A percentile compares a stretch with the other conserved stretches of the same genome.
phyloP scores from a whole-genome alignment of 2,797 vertebrate genomes.

The Liparis tanakae region DNA sequence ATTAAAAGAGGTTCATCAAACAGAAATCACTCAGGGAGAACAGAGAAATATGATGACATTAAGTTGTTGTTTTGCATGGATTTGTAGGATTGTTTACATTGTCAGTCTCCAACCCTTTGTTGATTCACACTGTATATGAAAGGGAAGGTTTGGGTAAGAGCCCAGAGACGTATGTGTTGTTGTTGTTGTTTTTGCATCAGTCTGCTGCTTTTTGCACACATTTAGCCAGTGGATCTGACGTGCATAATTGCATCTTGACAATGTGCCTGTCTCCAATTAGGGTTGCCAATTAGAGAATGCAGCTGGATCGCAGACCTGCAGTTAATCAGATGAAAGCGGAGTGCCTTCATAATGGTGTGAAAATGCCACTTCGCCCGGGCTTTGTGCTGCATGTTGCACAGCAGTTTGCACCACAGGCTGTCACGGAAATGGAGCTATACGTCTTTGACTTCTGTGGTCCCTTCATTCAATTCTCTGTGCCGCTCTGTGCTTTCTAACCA shows the following conservation, averaged over 20 bases:
- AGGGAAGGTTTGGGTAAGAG: not conserved
- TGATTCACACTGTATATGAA: not conserved
- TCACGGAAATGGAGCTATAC: not conserved
- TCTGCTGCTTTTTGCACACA: not conserved
- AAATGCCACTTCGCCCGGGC: not conserved
- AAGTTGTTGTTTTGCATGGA: not conserved
- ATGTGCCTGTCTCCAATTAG: conserved; percentile 23
- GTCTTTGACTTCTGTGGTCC: not conserved
- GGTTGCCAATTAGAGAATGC: conserved; percentile 23
- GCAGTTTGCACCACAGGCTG: not conserved
- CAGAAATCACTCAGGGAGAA: not conserved
- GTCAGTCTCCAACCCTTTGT: not conserved
- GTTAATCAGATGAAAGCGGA: conserved; percentile 21
- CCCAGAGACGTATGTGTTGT: not conserved
- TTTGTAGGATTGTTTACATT: not conserved
- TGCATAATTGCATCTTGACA: conserved; percentile 38
- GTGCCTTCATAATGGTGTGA: conserved; percentile 4
- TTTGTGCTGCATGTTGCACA: conserved; percentile 7
- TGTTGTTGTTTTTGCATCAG: not conserved
- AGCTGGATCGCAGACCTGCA: conserved; percentile 25
- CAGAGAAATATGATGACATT: not conserved
- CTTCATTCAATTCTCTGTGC: not conserved
- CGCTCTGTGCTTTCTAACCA: conserved; percentile 5
- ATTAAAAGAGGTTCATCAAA: conserved; percentile 18
- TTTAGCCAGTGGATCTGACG: not conserved